These are phyloP conservation scores for Bombus balteatus DNA, from an alignment of 1,140 invertebrate genomes.

Conservation along the genomic window DNA sequence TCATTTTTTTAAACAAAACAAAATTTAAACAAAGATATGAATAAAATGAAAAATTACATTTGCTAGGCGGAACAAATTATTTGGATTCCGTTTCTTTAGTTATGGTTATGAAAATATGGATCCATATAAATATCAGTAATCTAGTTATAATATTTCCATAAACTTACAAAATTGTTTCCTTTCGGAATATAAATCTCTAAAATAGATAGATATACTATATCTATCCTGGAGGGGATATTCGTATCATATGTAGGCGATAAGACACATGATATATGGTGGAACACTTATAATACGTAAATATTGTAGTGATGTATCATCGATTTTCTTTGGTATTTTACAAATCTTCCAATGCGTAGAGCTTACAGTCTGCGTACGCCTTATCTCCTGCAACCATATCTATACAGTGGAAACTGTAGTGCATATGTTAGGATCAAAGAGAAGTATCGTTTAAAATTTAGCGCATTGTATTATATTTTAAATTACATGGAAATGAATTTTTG, in stretches of 20 bases:
- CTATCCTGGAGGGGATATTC: not conserved
- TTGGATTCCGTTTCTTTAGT: too few relatives aligned
- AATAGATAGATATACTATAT: constrained; percentile 1
- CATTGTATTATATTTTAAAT: not conserved
- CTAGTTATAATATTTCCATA: not conserved
- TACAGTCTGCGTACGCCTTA: constrained; percentile 9
- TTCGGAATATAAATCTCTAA: not conserved
- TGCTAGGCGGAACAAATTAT: too few relatives aligned
- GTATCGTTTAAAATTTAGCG: not conserved
- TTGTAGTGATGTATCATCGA: not conserved
- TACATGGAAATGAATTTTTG: not conserved
- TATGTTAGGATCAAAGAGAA: not conserved
- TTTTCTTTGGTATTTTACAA: not conserved
- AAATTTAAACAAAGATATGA: too few relatives aligned
- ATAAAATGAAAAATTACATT: too few relatives aligned
- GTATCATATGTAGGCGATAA: not conserved
- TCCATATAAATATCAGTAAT: not conserved
- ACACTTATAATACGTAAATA: constrained; percentile 1
- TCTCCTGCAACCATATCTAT: not conserved
- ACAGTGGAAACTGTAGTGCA: not conserved
- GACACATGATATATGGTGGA: not conserved
- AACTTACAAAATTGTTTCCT: not conserved
- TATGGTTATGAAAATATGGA: too few relatives aligned
- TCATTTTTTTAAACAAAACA: too few relatives aligned
- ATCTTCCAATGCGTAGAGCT: not conserved